A percentile compares a stretch with the other conserved stretches of the same genome.
phyloP scores from a whole-genome alignment of 2,888 invertebrate species.

The Rhorus exstirpatorius region DNA sequence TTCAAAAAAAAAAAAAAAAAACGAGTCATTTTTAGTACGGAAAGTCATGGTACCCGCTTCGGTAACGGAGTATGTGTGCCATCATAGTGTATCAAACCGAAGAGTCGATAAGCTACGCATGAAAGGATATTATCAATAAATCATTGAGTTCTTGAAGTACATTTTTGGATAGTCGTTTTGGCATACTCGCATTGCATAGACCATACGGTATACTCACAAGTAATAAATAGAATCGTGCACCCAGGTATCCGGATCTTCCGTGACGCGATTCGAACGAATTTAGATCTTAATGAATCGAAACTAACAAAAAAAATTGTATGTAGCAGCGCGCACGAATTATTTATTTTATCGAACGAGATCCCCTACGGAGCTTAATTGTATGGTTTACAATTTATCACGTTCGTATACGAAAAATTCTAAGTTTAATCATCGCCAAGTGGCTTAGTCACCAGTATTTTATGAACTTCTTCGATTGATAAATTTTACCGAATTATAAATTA shows the following conservation, averaged over 20 bases:
- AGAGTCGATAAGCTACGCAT: slow-evolving; percentile 4
- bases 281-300: slow-evolving; percentile 12
- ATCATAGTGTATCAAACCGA: not conserved
- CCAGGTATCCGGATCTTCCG: no score
- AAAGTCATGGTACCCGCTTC: no score
- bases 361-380: not conserved
- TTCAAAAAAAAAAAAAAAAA: no score
- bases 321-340: not conserved
- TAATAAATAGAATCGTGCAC: slow-evolving; percentile 37
- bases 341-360: not conserved
- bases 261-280: slow-evolving; percentile 15
- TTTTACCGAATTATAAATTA: no score
- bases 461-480: no score
- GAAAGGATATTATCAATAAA: slow-evolving; percentile 7
- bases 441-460: not conserved
- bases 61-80: not conserved
- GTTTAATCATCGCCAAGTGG: not conserved
- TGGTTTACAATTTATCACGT: not conserved
- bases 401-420: not conserved
- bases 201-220: slow-evolving; percentile 2
- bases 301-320: slow-evolving; percentile 1
- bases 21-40: no score
- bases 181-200: not conserved
- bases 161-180: slow-evolving; percentile 20
- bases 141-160: slow-evolving; percentile 8